These are phyloP conservation scores for Luscinia megarhynchos DNA, from an alignment of 2,797 vertebrate species.

Conservation along the genomic window DNA sequence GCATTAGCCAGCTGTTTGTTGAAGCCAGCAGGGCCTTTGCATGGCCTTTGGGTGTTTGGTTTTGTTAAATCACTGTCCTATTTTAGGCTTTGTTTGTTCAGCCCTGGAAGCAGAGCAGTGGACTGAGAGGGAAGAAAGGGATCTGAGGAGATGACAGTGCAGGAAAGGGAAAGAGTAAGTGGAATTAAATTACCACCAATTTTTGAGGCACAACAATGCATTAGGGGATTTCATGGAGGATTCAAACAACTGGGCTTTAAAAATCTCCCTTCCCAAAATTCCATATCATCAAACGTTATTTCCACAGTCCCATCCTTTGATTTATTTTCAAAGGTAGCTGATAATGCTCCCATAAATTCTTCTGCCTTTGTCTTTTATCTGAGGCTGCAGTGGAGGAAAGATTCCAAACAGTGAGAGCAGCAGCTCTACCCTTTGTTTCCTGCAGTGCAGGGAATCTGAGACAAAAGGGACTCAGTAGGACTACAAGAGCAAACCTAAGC, in stretches of 20 bases:
- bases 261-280: not conserved
- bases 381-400: not conserved
- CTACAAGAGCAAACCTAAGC: not conserved
- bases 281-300: not conserved
- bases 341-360: not conserved
- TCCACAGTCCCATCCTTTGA: constrained; percentile 13
- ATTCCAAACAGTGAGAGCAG: not conserved
- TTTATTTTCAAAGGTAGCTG: constrained; percentile 29
- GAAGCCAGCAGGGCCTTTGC: not conserved
- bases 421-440: not conserved
- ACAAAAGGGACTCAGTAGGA: not conserved
- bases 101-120: not conserved
- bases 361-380: constrained; percentile 8
- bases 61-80: not conserved
- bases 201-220: not conserved
- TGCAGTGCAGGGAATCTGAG: not conserved
- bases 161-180: not conserved
- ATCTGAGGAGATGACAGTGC: not conserved
- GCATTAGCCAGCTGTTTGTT: not conserved
- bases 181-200: constrained; percentile 7
- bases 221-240: not conserved
- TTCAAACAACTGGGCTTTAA: not conserved
- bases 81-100: constrained; percentile 1
- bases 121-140: not conserved
- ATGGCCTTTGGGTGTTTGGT: not conserved